A percentile compares a stretch with the other conserved stretches of the same genome.
These are phyloP conservation scores for Burhinus oedicnemus DNA, from an alignment of 2,113 vertebrate genomes.

Conservation along the genomic window DNA sequence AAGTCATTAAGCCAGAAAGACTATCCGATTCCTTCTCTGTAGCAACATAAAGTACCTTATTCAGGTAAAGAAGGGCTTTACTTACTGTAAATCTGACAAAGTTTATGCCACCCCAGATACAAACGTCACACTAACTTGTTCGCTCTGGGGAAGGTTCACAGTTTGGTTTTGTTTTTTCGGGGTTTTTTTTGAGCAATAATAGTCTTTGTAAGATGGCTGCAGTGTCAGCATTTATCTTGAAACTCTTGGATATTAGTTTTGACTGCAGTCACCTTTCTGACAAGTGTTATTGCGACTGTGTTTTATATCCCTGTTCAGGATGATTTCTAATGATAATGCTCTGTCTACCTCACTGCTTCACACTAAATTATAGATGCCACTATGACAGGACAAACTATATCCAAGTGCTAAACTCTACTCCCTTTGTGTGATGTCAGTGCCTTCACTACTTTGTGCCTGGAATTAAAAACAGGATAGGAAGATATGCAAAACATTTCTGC, in stretches of 20 bases:
- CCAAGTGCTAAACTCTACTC: slow-evolving; percentile 66
- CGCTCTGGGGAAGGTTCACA: slow-evolving; percentile 66
- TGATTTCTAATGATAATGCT: slow-evolving; percentile 85
- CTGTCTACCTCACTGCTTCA: slow-evolving; percentile 81
- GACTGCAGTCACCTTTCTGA: slow-evolving; percentile 85
- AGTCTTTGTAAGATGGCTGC: slow-evolving; percentile 78
- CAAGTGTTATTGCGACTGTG: slow-evolving; percentile 85
- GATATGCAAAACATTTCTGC: slow-evolving; percentile 83
- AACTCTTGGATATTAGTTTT: slow-evolving; percentile 86
- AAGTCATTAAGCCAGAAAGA: slow-evolving; percentile 69
- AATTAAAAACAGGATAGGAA: slow-evolving; percentile 73
- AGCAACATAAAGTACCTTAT: slow-evolving; percentile 60
- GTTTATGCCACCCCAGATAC: slow-evolving; percentile 65
- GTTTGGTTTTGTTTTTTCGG: slow-evolving; percentile 54
- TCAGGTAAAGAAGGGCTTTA: slow-evolving; percentile 40
- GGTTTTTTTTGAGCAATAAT: slow-evolving; percentile 69
- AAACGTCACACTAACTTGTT: slow-evolving; percentile 70
- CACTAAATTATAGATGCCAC: slow-evolving; percentile 84
- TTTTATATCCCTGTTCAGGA: slow-evolving; percentile 86
- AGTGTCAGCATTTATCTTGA: slow-evolving; percentile 84
- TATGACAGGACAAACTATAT: slow-evolving; percentile 79
- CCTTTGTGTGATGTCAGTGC: slow-evolving; percentile 77
- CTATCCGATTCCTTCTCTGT: slow-evolving; percentile 50
- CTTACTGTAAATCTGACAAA: slow-evolving; percentile 67
- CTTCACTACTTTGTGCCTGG: slow-evolving; percentile 67